Percentiles rank a stretch among this genome's conserved stretches.
Evolutionary conservation across 2,797 vertebrate species (phyloP).

Genomic region (Geotrypetes seraphini): DNA sequence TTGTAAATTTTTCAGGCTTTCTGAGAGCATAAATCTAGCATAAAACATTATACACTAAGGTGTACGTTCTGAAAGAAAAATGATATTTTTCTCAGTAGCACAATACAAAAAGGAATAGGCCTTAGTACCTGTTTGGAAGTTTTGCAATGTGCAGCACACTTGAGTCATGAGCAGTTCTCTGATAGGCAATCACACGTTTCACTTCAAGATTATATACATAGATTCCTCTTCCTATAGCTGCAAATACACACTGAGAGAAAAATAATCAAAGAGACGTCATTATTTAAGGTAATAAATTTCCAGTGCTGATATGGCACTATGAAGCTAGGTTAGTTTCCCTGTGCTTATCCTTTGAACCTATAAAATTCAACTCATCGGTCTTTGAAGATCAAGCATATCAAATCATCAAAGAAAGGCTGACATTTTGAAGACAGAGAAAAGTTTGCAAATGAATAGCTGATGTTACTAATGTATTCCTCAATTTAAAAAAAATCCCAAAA

Average conservation of each 20-base stretch:
- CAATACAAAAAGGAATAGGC: too few relatives aligned
- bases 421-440: too few relatives aligned
- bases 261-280: slow-evolving; percentile 29
- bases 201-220: slow-evolving; percentile 76
- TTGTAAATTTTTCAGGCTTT: too few relatives aligned
- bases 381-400: not conserved
- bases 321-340: not conserved
- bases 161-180: slow-evolving; percentile 85
- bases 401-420: too few relatives aligned
- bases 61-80: too few relatives aligned
- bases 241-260: slow-evolving; percentile 65
- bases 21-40: too few relatives aligned
- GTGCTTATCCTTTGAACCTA: not conserved
- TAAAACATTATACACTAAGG: too few relatives aligned
- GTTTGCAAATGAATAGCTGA: too few relatives aligned
- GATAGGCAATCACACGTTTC: slow-evolving; percentile 80
- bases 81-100: too few relatives aligned
- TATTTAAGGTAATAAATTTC: slow-evolving; percentile 12
- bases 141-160: slow-evolving; percentile 71
- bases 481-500: too few relatives aligned
- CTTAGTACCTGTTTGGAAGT: slow-evolving; percentile 72
- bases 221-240: slow-evolving; percentile 84
- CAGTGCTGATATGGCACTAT: slow-evolving; percentile 2
- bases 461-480: too few relatives aligned
- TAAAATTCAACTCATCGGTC: not conserved